A percentile compares a stretch with the other conserved stretches of the same genome.
These are phyloP conservation scores for Linnaemya vulpina DNA, from an alignment of 2,888 invertebrate species.

Conservation along the genomic window DNA sequence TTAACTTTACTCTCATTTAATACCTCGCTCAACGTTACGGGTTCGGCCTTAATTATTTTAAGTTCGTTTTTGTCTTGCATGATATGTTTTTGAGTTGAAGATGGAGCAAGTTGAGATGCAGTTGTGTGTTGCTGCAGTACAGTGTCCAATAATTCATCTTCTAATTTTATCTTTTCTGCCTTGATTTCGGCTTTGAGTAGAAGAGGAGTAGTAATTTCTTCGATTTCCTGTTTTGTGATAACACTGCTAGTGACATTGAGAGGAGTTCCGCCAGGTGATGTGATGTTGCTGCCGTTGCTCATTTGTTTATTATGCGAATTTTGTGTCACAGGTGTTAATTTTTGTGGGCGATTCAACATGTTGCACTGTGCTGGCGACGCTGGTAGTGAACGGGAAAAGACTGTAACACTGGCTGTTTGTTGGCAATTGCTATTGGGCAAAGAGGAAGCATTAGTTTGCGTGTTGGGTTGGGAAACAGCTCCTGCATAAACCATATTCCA, in stretches of 20 bases:
- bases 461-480: conserved; percentile 65
- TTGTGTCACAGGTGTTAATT: conserved; percentile 8
- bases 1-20: conserved; percentile 66
- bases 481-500: conserved; percentile 84
- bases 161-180: conserved; percentile 82
- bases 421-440: conserved; percentile 40
- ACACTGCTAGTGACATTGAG: conserved; percentile 39
- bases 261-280: conserved; percentile 36
- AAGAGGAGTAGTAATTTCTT: conserved; percentile 73
- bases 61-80: conserved; percentile 75
- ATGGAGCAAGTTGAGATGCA: conserved; percentile 49
- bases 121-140: conserved; percentile 70
- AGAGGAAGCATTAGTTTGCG: conserved; percentile 13
- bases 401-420: conserved; percentile 19
- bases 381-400: conserved; percentile 43
- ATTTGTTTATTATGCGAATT: conserved; percentile 53
- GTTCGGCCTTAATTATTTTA: conserved; percentile 81
- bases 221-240: conserved; percentile 63
- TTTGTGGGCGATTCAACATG: conserved; percentile 32
- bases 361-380: conserved; percentile 67
- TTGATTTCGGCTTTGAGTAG: conserved; percentile 81
- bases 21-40: conserved; percentile 69
- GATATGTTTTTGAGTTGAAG: conserved; percentile 69
- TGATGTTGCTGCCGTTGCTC: conserved; percentile 61
- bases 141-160: conserved; percentile 77